These are phyloP conservation scores for Gasterosteus nipponicus DNA, from an alignment of 2,113 vertebrate species.

Conservation along the genomic window DNA sequence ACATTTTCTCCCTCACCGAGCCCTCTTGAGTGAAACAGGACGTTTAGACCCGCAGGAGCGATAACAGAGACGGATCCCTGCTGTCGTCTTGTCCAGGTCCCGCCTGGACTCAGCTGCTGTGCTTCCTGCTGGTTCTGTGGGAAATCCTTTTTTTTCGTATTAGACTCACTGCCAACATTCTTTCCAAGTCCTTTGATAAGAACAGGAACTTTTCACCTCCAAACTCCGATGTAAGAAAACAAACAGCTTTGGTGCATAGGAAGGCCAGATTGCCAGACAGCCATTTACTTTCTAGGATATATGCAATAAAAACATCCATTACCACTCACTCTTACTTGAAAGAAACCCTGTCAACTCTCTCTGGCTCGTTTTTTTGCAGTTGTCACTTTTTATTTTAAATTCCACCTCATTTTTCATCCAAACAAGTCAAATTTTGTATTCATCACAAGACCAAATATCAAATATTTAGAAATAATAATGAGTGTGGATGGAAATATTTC, in stretches of 20 bases:
- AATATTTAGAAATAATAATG: no score
- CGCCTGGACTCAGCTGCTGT: background rate
- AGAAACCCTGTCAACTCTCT: no score
- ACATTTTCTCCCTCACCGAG: no score
- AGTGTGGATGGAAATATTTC: no score
- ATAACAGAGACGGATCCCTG: background rate
- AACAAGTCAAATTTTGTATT: no score
- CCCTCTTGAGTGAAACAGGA: background rate
- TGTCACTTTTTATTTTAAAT: no score
- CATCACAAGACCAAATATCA: no score
- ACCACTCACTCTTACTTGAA: no score
- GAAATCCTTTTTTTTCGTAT: conserved; percentile 22
- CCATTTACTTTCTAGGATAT: no score
- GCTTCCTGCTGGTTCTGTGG: conserved; percentile 18
- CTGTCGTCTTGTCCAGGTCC: conserved; percentile 19
- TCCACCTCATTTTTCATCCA: no score
- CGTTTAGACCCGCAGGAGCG: background rate
- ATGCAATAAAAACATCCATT: no score
- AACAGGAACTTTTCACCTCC: background rate
- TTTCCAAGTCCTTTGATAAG: background rate
- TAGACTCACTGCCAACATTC: conserved; percentile 1
- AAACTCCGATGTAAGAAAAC: background rate
- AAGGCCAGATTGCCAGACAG: background rate
- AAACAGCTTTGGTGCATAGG: background rate
- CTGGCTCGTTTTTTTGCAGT: no score